phyloP scores from a whole-genome alignment of 2,888 invertebrate genomes.

The Drosophila anceps region DNA sequence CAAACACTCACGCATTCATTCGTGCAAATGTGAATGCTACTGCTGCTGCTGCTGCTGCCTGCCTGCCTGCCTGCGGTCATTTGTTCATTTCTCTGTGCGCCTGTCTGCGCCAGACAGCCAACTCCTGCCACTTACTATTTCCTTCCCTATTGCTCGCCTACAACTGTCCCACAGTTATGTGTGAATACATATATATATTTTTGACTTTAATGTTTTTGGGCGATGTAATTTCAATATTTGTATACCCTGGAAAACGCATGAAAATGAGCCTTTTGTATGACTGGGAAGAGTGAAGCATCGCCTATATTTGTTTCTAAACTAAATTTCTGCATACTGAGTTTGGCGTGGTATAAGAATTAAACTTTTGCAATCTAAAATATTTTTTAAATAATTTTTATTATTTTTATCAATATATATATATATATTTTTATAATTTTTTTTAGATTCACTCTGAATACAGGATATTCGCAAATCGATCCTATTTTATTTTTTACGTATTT shows the following conservation, averaged over 20 bases:
- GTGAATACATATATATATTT: slow-evolving; percentile 33
- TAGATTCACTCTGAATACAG: slow-evolving; percentile 2
- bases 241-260: slow-evolving; percentile 8
- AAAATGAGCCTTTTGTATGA: not conserved
- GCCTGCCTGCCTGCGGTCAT: slow-evolving; percentile 56
- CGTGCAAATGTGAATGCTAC: slow-evolving; percentile 29
- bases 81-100: slow-evolving; percentile 48
- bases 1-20: slow-evolving; percentile 47
- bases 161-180: slow-evolving; percentile 8
- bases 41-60: not conserved
- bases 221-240: slow-evolving; percentile 52
- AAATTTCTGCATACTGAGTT: too few species aligned
- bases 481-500: not conserved
- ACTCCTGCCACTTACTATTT: slow-evolving; percentile 1
- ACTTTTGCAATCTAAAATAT: too few species aligned
- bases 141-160: slow-evolving; percentile 5
- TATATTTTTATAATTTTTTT: not conserved
- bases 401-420: not conserved
- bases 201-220: slow-evolving; percentile 28
- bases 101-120: slow-evolving; percentile 38
- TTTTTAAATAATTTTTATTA: not conserved
- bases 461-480: slow-evolving; percentile 5
- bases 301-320: too few species aligned
- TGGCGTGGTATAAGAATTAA: too few species aligned
- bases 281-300: not conserved